These are phyloP conservation scores for Tiliacea aurago DNA, from an alignment of 2,888 invertebrate genomes.

Conservation along the genomic window DNA sequence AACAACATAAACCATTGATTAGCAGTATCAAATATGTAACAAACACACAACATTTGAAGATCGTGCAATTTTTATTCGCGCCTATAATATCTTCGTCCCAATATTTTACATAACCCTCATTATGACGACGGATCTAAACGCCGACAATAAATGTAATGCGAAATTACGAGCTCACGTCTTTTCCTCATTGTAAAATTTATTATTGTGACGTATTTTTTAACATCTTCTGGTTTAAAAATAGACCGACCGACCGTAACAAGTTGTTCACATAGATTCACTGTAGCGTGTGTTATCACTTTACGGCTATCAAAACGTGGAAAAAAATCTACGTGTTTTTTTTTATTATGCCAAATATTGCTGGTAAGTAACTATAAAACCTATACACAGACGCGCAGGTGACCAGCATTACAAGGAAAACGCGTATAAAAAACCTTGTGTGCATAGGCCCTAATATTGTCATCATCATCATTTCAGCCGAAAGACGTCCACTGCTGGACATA, in stretches of 20 bases:
- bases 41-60: not conserved
- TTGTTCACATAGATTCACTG: slow-evolving; percentile 31
- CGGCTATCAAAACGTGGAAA: slow-evolving; percentile 8
- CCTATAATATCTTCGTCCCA: not conserved
- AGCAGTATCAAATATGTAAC: not conserved
- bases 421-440: not conserved
- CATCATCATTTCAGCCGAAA: no score
- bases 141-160: slow-evolving; percentile 26
- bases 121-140: slow-evolving; percentile 47
- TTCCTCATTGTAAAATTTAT: slow-evolving; percentile 49
- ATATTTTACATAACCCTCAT: slow-evolving; percentile 38
- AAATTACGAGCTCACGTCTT: slow-evolving; percentile 51
- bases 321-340: not conserved
- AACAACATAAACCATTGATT: not conserved
- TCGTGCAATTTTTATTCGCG: slow-evolving; percentile 8
- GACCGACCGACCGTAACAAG: slow-evolving; percentile 26
- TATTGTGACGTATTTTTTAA: slow-evolving; percentile 33
- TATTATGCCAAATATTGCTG: not conserved
- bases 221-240: slow-evolving; percentile 42
- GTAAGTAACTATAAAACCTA: not conserved
- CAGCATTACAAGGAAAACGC: not conserved
- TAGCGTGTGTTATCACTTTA: slow-evolving; percentile 26
- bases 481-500: no score
- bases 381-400: not conserved
- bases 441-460: not conserved